These are phyloP conservation scores for Carlito syrichta DNA, from an alignment of 2,113 vertebrate species.

Conservation along the genomic window DNA sequence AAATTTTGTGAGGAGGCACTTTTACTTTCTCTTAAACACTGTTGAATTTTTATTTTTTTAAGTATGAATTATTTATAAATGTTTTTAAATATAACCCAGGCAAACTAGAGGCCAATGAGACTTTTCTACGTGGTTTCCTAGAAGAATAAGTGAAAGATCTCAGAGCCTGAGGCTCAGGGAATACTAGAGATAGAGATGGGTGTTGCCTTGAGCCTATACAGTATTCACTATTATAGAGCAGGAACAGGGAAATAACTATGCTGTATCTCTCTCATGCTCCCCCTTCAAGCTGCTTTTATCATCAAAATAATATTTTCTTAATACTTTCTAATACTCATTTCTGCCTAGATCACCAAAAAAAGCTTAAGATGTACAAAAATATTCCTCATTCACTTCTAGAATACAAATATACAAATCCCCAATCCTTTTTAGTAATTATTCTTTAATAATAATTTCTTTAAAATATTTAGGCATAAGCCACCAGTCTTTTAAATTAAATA, in stretches of 20 bases:
- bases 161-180: background rate
- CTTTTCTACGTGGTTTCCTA: background rate
- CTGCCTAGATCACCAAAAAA: slow-evolving; percentile 7
- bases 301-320: slow-evolving; percentile 19
- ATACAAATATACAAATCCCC: background rate
- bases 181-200: background rate
- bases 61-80: background rate
- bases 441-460: slow-evolving; percentile 1
- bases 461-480: slow-evolving; percentile 36
- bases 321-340: slow-evolving; percentile 43
- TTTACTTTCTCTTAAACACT: slow-evolving; percentile 36
- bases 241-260: slow-evolving; percentile 4
- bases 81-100: slow-evolving; percentile 33
- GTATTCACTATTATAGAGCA: background rate
- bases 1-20: background rate
- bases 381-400: background rate
- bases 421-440: background rate
- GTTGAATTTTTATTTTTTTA: background rate
- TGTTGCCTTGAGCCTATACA: background rate
- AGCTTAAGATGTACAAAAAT: background rate
- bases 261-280: background rate
- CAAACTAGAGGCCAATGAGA: background rate
- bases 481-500: slow-evolving; percentile 10
- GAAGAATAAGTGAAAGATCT: background rate
- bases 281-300: slow-evolving; percentile 26